A percentile compares a stretch with the other conserved stretches of the same genome.
These are phyloP conservation scores for Theristicus caerulescens DNA, from an alignment of 2,113 vertebrate genomes.

Conservation along the genomic window DNA sequence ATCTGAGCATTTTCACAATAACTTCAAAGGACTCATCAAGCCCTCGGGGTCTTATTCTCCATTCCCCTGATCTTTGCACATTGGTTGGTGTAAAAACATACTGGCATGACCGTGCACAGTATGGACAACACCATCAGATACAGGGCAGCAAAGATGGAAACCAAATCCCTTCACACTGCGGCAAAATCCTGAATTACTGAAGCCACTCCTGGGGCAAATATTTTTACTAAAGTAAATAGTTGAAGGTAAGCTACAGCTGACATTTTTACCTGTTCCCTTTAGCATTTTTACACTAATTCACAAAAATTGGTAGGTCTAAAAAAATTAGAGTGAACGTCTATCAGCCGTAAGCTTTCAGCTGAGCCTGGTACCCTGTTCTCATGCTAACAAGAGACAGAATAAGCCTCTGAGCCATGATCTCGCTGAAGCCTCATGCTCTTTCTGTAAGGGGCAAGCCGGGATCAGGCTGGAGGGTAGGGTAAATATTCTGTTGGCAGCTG, in stretches of 20 bases:
- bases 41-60: neutral
- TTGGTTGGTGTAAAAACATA: neutral
- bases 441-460: neutral
- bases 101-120: neutral
- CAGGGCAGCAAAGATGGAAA: neutral
- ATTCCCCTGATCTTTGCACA: neutral
- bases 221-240: neutral
- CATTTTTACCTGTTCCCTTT: neutral
- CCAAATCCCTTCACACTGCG: neutral
- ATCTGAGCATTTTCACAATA: neutral
- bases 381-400: neutral
- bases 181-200: neutral
- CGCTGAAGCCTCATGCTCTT: neutral
- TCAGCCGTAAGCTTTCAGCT: constrained; percentile 1
- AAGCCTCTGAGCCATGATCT: neutral
- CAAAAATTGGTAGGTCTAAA: neutral
- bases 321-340: neutral
- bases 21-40: neutral
- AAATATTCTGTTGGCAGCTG: neutral
- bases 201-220: neutral
- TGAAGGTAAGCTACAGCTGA: neutral
- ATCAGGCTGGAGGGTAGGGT: neutral
- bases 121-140: neutral
- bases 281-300: neutral
- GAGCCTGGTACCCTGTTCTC: neutral